phyloP scores from a whole-genome alignment of 2,888 invertebrate genomes.

The Drosophila imparisetae region DNA sequence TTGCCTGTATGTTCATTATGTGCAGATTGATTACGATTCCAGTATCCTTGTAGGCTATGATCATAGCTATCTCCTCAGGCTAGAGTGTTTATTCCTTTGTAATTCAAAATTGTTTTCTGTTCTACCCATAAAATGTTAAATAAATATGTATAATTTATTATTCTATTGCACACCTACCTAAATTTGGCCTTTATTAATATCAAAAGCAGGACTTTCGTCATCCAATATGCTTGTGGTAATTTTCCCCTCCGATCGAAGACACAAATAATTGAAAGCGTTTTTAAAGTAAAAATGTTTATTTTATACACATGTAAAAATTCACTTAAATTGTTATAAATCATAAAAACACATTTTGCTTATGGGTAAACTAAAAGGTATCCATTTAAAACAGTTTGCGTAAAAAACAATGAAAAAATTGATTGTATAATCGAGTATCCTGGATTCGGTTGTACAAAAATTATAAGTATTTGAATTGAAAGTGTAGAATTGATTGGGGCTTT shows the following conservation, averaged over 20 bases:
- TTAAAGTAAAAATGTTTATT: slow-evolving; percentile 58
- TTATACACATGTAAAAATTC: slow-evolving; percentile 71
- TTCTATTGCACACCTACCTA: too few species aligned
- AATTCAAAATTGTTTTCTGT: too few species aligned
- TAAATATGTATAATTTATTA: too few species aligned
- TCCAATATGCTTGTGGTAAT: background rate
- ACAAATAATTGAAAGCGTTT: slow-evolving; percentile 6
- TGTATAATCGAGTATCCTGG: slow-evolving; percentile 7
- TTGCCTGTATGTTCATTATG: background rate
- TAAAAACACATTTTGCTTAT: slow-evolving; percentile 72
- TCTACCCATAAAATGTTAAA: too few species aligned
- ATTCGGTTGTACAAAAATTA: background rate
- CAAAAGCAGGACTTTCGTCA: background rate
- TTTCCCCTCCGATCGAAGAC: background rate
- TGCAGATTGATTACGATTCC: background rate
- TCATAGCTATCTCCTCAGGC: background rate
- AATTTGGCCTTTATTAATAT: background rate
- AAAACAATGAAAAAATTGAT: slow-evolving; percentile 17
- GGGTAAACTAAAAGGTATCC: slow-evolving; percentile 42
- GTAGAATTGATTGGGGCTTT: background rate
- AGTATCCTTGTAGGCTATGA: background rate
- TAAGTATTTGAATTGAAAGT: background rate
- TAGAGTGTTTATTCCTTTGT: background rate
- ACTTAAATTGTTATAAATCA: slow-evolving; percentile 66
- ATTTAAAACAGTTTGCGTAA: slow-evolving; percentile 35